phyloP scores from a whole-genome alignment of 2,888 invertebrate species.

The Drosophila formosana region DNA sequence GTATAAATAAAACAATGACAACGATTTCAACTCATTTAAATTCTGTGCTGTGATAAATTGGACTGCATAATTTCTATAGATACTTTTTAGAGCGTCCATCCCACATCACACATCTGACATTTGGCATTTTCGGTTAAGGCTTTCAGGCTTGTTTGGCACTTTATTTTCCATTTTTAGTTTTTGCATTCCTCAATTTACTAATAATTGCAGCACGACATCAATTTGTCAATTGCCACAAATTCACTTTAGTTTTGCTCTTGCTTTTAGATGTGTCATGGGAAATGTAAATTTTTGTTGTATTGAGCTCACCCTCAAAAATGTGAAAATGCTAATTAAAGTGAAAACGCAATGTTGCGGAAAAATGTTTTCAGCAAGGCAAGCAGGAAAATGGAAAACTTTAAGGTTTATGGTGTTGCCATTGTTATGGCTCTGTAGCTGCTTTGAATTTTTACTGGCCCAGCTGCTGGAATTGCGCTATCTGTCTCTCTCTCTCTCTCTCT shows the following conservation, averaged over 20 bases:
- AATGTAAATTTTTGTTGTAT: constrained; percentile 13
- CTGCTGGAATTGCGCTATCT: constrained; percentile 32
- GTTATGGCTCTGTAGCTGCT: constrained; percentile 27
- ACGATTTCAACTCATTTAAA: constrained; percentile 77
- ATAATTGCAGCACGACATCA: constrained; percentile 11
- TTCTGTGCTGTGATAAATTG: constrained; percentile 75
- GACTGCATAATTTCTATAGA: constrained; percentile 74
- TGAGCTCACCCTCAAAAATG: background rate
- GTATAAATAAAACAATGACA: constrained; percentile 75
- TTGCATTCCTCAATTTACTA: constrained; percentile 39
- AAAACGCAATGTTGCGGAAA: constrained; percentile 78
- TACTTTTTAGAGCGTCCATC: constrained; percentile 23
- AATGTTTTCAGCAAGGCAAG: constrained; percentile 66
- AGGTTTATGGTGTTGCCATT: constrained; percentile 41
- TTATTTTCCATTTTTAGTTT: constrained; percentile 53
- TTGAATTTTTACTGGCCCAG: constrained; percentile 40
- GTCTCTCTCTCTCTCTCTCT: background rate
- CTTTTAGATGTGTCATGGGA: constrained; percentile 1
- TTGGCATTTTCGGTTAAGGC: background rate
- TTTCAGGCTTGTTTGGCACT: constrained; percentile 16
- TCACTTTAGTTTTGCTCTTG: background rate
- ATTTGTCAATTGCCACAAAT: background rate
- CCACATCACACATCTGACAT: background rate
- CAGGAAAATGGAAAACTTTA: constrained; percentile 57
- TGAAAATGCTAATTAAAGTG: constrained; percentile 71